Evolutionary conservation across 2,797 vertebrate species (phyloP).

Genomic region (Erpetoichthys calabaricus): DNA sequence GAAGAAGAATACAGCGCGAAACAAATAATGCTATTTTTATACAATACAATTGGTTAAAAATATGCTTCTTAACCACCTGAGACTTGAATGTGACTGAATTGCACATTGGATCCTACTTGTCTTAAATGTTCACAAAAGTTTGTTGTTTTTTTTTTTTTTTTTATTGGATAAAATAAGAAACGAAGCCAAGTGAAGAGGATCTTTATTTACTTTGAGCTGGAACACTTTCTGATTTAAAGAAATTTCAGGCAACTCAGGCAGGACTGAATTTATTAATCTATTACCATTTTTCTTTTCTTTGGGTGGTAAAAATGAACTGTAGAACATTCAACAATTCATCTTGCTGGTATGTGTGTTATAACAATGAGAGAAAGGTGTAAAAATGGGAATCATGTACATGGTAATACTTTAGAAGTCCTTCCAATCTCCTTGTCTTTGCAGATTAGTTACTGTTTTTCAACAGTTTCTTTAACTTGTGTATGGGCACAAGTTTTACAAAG

Average conservation of each 20-base stretch:
- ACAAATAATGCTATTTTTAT: conserved; percentile 67
- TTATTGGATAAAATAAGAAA: neutral
- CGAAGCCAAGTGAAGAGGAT: conserved; percentile 4
- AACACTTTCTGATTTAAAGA: conserved; percentile 46
- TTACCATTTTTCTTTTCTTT: conserved; percentile 13
- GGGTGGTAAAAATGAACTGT: neutral
- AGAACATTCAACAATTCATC: conserved; percentile 20
- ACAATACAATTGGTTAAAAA: too few relatives aligned
- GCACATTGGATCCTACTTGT: conserved; percentile 46
- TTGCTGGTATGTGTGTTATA: neutral
- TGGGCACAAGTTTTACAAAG: too few relatives aligned
- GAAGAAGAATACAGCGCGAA: conserved; percentile 90
- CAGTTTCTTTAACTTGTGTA: too few relatives aligned
- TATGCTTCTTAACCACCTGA: conserved; percentile 18
- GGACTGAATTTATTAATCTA: conserved; percentile 30
- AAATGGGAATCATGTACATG: neutral
- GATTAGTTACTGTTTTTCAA: too few relatives aligned
- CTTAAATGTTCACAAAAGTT: conserved; percentile 22
- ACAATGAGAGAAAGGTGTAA: neutral
- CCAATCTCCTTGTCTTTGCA: too few relatives aligned
- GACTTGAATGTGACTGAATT: conserved; percentile 28
- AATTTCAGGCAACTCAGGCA: conserved; percentile 44
- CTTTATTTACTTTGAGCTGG: conserved; percentile 23
- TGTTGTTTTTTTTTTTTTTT: conserved; percentile 8
- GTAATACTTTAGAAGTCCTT: neutral